Evolutionary conservation across 2,888 invertebrate species (phyloP), one percentile per base, ranked within the genome.

Genomic region (Coenonympha glycerion): DNA sequence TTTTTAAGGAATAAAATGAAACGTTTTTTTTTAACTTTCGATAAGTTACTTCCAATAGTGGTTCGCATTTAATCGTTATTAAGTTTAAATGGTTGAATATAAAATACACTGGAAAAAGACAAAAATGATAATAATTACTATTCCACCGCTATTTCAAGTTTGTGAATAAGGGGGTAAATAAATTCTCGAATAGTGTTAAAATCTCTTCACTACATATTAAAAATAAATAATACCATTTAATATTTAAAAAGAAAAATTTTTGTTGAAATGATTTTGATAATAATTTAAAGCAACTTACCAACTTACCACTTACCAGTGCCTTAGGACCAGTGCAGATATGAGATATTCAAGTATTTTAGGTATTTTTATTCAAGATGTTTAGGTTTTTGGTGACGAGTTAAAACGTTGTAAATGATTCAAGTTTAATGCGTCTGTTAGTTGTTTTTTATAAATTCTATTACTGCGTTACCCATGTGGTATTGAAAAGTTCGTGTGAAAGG

Each of bases 291-390:
- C 11, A 3, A 28, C 15, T 18, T 11, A 18, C 6, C 8, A 18
- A 66, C 65, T 61, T n/a, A n/a, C n/a, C n/a, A n/a, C 63, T 58
- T 60, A 64, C 60, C 67, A 76, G 77, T 77, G 77, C 77, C 76
- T 77, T 77, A 75, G 57, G 54, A 62, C 62, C 57, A 57, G 61
- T 65, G 61, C 62, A 58, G 59, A 64, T 52, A 58, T 48, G 49
- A 56, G 49, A 56, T 48, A 28, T 49, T 37, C 5, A 31, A 19
- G 3, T 21, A 21, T 30, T 28, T 41, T 21, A n/a, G 15, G 21
- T 28, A n/a, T n/a, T n/a, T n/a, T n/a, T n/a, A n/a, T n/a, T n/a
- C n/a, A 19, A 37, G 21, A 49, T 11, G 6, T 18, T 8, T 30
- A 36, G 11, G 8, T 47, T 47, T 37, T 22, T 40, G n/a, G n/a